phyloP scores from a whole-genome alignment of 2,797 vertebrate genomes.

The Hoplostethus mediterraneus region DNA sequence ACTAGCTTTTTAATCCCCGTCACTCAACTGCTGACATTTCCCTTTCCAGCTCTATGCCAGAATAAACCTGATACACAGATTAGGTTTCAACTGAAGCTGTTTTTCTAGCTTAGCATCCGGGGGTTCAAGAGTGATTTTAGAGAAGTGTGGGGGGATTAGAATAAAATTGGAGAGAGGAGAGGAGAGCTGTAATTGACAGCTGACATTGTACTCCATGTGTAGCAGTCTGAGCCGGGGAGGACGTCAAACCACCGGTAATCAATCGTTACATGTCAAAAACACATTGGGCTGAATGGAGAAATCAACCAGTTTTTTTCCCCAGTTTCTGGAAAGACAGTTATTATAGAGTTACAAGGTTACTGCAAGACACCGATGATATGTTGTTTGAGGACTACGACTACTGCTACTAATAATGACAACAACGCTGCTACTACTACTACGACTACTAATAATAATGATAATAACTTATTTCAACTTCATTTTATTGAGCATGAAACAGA shows the following conservation, averaged over 20 bases:
- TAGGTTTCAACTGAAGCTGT: slow-evolving; percentile 56
- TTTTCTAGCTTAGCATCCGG: slow-evolving; percentile 33
- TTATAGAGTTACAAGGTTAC: no score
- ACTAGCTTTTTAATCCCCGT: slow-evolving; percentile 66
- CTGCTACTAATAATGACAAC: no score
- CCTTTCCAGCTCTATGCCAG: slow-evolving; percentile 54
- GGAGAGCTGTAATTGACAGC: neutral
- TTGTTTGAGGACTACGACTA: slow-evolving; percentile 9
- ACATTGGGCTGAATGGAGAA: neutral
- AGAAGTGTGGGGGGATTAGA: slow-evolving; percentile 42
- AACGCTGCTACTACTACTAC: no score
- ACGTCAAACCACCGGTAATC: neutral
- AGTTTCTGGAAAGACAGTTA: no score
- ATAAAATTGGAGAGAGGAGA: slow-evolving; percentile 32
- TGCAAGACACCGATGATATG: neutral
- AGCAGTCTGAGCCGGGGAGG: neutral
- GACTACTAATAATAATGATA: no score
- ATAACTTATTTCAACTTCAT: neutral
- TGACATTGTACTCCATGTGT: neutral
- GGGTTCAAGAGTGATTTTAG: slow-evolving; percentile 10
- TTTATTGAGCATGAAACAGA: neutral
- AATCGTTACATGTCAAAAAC: neutral
- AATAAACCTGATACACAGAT: slow-evolving; percentile 50
- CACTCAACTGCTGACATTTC: slow-evolving; percentile 69
- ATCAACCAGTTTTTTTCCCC: neutral